Conservation (phyloP, 2,888 invertebrate genomes). For the Entomobrya proxima region DNA sequence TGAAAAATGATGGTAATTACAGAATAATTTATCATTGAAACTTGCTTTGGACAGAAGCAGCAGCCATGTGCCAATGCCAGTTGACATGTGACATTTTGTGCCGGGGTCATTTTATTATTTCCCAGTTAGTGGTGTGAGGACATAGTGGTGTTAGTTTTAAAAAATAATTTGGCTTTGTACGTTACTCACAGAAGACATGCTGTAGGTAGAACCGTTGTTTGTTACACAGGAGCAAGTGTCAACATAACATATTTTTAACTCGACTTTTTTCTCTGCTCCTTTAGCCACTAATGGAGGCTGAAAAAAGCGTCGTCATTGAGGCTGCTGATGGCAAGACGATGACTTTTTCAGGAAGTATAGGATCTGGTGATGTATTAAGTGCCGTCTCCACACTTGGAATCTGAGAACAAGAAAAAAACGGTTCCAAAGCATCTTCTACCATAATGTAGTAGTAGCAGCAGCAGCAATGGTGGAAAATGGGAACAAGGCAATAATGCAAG, state of each 20-base stretch:
- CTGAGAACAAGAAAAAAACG: too few species aligned
- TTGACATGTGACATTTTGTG: slow-evolving; percentile 17
- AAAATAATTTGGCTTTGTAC: not conserved
- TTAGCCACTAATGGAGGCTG: slow-evolving; percentile 29
- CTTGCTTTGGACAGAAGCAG: not conserved
- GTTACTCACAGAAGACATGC: not conserved
- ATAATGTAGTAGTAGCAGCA: not conserved
- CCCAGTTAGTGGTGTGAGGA: not conserved
- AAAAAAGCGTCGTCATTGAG: slow-evolving; percentile 7
- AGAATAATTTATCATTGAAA: slow-evolving; percentile 20
- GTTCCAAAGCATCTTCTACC: slow-evolving; percentile 33
- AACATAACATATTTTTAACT: not conserved
- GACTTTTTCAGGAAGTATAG: slow-evolving; percentile 38
- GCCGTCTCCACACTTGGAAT: slow-evolving; percentile 20
- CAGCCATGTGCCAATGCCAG: not conserved
- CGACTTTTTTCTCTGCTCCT: not conserved
- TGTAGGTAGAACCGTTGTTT: not conserved
- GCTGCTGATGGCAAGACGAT: not conserved
- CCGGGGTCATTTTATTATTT: slow-evolving; percentile 43
- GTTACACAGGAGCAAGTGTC: not conserved
- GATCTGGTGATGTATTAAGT: slow-evolving; percentile 24
- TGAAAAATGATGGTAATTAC: slow-evolving; percentile 50
- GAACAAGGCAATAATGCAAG: slow-evolving; percentile 29
- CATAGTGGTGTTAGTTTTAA: not conserved
- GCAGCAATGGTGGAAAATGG: not conserved